Base-by-base conservation (phyloP, 2,797 vertebrate genomes). In the Coccyzus lansbergi region DNA sequence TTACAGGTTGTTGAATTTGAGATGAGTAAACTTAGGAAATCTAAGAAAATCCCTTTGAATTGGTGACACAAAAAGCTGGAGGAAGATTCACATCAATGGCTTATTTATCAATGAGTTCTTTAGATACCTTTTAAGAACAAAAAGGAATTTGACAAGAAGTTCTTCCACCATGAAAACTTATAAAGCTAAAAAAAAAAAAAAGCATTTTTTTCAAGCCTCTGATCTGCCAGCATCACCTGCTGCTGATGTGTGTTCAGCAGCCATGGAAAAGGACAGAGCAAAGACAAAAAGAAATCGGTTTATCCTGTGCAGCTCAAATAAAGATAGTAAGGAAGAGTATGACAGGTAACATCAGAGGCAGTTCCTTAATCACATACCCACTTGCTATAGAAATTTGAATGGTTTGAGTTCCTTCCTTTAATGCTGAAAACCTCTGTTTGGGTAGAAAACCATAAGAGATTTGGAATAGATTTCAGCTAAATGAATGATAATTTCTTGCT, bases 41-140 rank as follows among this genome's bases (percentile, higher is more conserved):
- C 56, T 81, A 69, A 77, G 78, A 84, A 86, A 83, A 78, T 49
- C 38, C 52, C 58, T 78, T 63, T 93, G 75, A 91, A 77, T 28
- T 36, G 44, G 51, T 90, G 56, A 64, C 69, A 70, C 26, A 72
- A 38, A 79, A 62, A 86, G 63, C 12, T 42, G 21, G 36, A 83
- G 38, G 42, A 63, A 65, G 26, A 80, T 69, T 63, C 69, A 85
- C 69, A 69, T 12, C 69, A 53, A 22, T 58, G 26, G 55, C 63
- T 76, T 80, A 74, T 46, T 94, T 86, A 65, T 70, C 68, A 62
- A 52, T 33, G 70, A 86, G 15, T 70, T 70, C 52, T 74, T 93
- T 67, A 91, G 70, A 58, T 53, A 70, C 16, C 20, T 84, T 91
- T 89, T 70, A 91, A 94, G 26, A 87, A 78, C 52, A 92, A 71